Evolutionary conservation across 2,797 vertebrate genomes (phyloP), one percentile per base, ranked within the genome.

Genomic region (Austrolebias charrua): DNA sequence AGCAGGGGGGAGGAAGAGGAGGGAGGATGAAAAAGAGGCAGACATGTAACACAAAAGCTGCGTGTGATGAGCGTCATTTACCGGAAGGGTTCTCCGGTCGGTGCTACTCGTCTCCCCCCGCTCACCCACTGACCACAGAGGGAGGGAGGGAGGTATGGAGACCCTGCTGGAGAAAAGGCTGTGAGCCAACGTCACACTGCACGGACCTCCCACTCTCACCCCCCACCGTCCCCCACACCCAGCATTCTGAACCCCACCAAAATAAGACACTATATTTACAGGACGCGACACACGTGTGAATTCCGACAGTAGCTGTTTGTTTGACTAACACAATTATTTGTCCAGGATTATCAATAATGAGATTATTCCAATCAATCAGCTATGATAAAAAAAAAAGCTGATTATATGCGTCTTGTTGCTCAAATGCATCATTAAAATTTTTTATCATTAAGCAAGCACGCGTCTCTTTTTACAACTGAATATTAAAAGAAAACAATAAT

Each of bases 41-140:
- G 75, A 75, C 81, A 78, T 78, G 73, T 40, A 63, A 77, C 48
- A 55, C 63, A 67, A 71, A 73, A 81, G 76, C 80, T 80, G 75
- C 78, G 79, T 66, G 69, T 78, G 76, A 77, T 19, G 62, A 66
- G 85, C 79, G 90, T 86, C 81, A 78, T 85, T 92, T 92, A 90
- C 91, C 91, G 85, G 89, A 78, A 80, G 83, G 24, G 63, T 79
- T 85, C 84, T 87, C 87, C 75, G 87, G 15, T 80, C 82, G 78
- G 84, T 83, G 86, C 70, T 78, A 68, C 80, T 84, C 81, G 78
- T 91, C 91, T 90, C 90, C 89, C 89, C 90, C 89, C 89, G 91
- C 88, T 87, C 90, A 88, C 87, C 89, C 90, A 90, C 90, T 89
- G 91, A 86, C 78, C 87, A 82, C 86, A 83, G 86, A 88, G 87